Base-by-base conservation (phyloP, 2,113 vertebrate species). In the Sminthopsis crassicaudata region DNA sequence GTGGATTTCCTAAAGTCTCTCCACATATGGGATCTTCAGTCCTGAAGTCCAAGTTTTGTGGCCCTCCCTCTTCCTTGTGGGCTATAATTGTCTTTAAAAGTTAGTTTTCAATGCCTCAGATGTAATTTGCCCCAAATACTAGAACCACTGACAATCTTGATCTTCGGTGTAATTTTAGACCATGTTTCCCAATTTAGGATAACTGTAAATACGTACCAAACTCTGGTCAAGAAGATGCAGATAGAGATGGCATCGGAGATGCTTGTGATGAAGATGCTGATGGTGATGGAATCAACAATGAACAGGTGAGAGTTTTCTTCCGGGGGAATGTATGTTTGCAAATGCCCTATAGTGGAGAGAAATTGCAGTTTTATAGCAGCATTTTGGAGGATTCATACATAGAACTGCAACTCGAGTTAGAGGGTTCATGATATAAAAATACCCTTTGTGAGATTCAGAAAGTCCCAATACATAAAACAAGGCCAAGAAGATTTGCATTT, bases 141-240 rank as follows among this genome's bases (percentile, higher is more conserved):
- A 7, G 93, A 92, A 88, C 26, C 84, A 53, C n/a, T 14, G 22
- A 53, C 51, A 12, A 42, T 90, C 16, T 92, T 30, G 60, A 93
- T 42, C 19, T 84, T 42, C 8, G 14, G 7, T 30, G 1, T 95
- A 0, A 90, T 26, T 67, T 55, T 91, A 92, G 93, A 9, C 91
- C 91, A 91, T 36, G 19, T 89, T 96, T 95, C 93, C 46, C 91
- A 91, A 0, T 54, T 16, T 94, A 99, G 99, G 99, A 99, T 98
- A 99, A 99, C 97, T 99, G 99, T 97, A 97, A 98, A 36, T 99
- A 99, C 93, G 99, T 99, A 92, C 99, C 99, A 53, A 99, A 99
- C 97, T 99, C 99, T 57, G 99, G 99, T 91, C 99, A 99, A 98
- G 99, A 99, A 98, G 99, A 99, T 91, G 99, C 99, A 0, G 99